phyloP scores from a whole-genome alignment of 2,797 vertebrate species.

The Epinephelus coioides region DNA sequence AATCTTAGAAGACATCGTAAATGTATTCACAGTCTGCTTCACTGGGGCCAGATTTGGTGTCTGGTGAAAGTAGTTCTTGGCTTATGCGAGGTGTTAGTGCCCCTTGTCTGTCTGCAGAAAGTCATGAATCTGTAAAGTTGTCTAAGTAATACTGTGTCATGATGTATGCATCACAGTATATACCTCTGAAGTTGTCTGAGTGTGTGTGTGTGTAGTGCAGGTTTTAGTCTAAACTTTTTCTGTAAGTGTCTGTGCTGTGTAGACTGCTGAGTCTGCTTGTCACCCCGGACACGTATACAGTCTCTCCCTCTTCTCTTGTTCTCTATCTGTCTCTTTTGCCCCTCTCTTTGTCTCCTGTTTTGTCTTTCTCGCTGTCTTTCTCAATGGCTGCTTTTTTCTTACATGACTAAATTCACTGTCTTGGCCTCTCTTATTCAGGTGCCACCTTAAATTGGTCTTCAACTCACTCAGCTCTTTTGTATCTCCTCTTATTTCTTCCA shows the following conservation, averaged over 20 bases:
- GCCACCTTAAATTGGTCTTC: conserved; percentile 9
- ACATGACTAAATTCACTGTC: not conserved
- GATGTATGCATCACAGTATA: not conserved
- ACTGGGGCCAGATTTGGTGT: not conserved
- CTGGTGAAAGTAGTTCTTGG: not conserved
- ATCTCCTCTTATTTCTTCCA: conserved; percentile 23
- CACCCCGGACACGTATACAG: conserved; percentile 22
- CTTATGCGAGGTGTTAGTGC: not conserved
- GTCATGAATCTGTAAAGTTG: not conserved
- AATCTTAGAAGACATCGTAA: not conserved
- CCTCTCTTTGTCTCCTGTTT: conserved; percentile 10
- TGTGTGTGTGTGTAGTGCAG: not conserved
- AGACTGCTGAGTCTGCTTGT: conserved; percentile 37
- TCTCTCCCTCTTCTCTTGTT: conserved; percentile 26
- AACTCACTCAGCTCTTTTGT: conserved; percentile 28
- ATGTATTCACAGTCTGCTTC: not conserved
- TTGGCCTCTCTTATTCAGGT: conserved; percentile 1
- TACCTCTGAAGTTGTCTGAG: not conserved
- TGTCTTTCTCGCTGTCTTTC: conserved; percentile 2
- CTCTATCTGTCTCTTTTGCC: conserved; percentile 4
- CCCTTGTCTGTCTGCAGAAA: not conserved
- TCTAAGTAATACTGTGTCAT: not conserved
- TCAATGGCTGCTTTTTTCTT: conserved; percentile 5
- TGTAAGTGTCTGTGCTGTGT: conserved; percentile 12
- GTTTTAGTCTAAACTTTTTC: conserved; percentile 1